These are phyloP conservation scores for Stichodactyla helianthus DNA, from an alignment of 64 coral and sea anemone species.

Conservation along the genomic window DNA sequence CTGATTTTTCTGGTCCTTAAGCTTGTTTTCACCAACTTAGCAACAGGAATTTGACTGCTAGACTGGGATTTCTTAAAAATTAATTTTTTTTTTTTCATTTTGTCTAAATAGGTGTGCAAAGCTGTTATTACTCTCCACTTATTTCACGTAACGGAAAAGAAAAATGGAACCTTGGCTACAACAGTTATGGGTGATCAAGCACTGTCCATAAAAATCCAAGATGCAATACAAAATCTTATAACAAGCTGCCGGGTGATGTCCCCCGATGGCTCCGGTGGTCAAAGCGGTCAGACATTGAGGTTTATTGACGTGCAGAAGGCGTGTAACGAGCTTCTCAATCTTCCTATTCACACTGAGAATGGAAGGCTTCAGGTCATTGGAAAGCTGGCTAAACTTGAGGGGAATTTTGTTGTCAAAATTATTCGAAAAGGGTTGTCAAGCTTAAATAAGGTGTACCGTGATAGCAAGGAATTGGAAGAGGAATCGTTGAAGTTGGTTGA, in stretches of 20 bases:
- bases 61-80: no score
- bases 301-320: not conserved
- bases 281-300: not conserved
- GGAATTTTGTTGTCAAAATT: slow-evolving; percentile 9
- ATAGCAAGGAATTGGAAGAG: not conserved
- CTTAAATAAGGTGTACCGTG: not conserved
- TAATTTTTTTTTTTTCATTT: no score
- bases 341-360: not conserved
- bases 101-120: no score
- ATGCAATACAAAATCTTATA: not conserved
- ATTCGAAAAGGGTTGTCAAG: slow-evolving; percentile 10
- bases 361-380: not conserved
- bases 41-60: no score
- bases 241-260: not conserved
- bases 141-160: no score
- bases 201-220: no score
- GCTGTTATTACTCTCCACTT: no score
- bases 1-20: no score
- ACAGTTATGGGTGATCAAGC: no score
- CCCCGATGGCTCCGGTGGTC: not conserved
- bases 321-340: not conserved
- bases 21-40: no score
- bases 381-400: not conserved
- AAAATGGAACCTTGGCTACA: no score
- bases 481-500: not conserved